Percentiles rank a stretch among this genome's conserved stretches.
These are phyloP conservation scores for Euplagia quadripunctaria DNA, from an alignment of 2,888 invertebrate genomes.

Conservation along the genomic window DNA sequence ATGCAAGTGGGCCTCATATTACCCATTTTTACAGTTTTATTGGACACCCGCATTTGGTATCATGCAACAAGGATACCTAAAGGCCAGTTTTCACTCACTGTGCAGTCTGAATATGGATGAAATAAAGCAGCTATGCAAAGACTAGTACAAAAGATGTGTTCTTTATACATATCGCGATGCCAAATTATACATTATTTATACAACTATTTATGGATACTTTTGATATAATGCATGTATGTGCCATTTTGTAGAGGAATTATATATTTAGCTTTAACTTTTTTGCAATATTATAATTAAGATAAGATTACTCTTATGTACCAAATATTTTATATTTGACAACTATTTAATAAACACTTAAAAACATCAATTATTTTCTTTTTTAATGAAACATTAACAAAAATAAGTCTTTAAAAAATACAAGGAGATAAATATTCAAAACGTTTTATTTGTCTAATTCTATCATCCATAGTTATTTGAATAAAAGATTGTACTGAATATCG, in stretches of 20 bases:
- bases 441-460: slow-evolving; percentile 83
- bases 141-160: slow-evolving; percentile 71
- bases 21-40: slow-evolving; percentile 88
- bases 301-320: slow-evolving; percentile 60
- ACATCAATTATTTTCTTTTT: slow-evolving; percentile 11
- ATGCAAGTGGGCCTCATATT: background rate
- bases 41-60: slow-evolving; percentile 97
- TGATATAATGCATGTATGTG: slow-evolving; percentile 67
- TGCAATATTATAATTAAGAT: slow-evolving; percentile 50
- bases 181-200: slow-evolving; percentile 72
- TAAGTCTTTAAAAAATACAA: slow-evolving; percentile 49
- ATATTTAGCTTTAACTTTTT: slow-evolving; percentile 63
- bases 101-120: slow-evolving; percentile 96
- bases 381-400: slow-evolving; percentile 28
- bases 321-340: slow-evolving; percentile 48
- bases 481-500: slow-evolving; percentile 70
- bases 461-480: slow-evolving; percentile 72
- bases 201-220: slow-evolving; percentile 59
- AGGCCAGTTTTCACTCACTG: slow-evolving; percentile 94
- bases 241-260: slow-evolving; percentile 81
- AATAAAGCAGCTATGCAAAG: slow-evolving; percentile 65
- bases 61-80: slow-evolving; percentile 94
- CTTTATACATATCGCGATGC: slow-evolving; percentile 79
- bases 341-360: slow-evolving; percentile 18
- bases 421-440: slow-evolving; percentile 71